A percentile compares a stretch with the other conserved stretches of the same genome.
phyloP scores from a whole-genome alignment of 2,888 invertebrate genomes.

The Trilocha varians region DNA sequence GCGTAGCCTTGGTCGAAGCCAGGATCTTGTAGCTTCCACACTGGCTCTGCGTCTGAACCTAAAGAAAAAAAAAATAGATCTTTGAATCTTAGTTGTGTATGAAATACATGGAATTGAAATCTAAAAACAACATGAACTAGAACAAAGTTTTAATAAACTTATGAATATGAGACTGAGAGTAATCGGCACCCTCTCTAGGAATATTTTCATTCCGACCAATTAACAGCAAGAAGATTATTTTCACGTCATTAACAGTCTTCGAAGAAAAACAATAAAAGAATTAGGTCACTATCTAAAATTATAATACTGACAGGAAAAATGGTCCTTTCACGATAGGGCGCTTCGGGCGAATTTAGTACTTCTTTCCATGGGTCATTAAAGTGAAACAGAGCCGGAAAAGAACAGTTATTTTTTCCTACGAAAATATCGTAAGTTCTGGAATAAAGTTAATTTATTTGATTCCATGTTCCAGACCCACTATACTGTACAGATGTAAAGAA shows the following conservation, averaged over 20 bases:
- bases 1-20: conserved; percentile 83
- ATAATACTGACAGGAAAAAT: neutral
- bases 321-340: neutral
- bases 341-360: neutral
- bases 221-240: too few relatives aligned
- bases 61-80: conserved; percentile 21
- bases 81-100: too few relatives aligned
- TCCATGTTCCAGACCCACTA: neutral
- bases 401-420: neutral
- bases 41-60: conserved; percentile 70
- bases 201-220: too few relatives aligned
- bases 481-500: too few relatives aligned
- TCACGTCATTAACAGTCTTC: too few relatives aligned
- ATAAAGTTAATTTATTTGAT: neutral
- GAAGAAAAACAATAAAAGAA: too few relatives aligned
- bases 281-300: neutral
- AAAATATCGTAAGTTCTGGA: neutral
- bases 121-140: too few relatives aligned
- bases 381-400: neutral
- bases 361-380: neutral
- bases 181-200: too few relatives aligned
- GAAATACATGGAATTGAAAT: too few relatives aligned
- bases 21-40: conserved; percentile 70
- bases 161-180: too few relatives aligned
- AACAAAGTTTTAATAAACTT: too few relatives aligned